These are phyloP conservation scores for Apis mellifera DNA, from an alignment of 1,140 invertebrate species.

Conservation along the genomic window Amel_HAv3.1 CM009941.2:5546001-5546500, in stretches of 20 bases:
- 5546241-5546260: slow-evolving; percentile 6
- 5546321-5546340: slow-evolving; percentile 3
- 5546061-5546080: no score
- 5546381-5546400: slow-evolving; percentile 6
- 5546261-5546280: slow-evolving; percentile 6
- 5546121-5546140: neutral
- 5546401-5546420: neutral
- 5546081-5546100: no score
- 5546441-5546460: neutral
- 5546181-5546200: neutral
- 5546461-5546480: slow-evolving; percentile 4
- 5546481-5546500: slow-evolving; percentile 14
- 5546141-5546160: neutral
- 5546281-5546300: slow-evolving; percentile 21
- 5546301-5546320: neutral
- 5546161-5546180: neutral
- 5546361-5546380: neutral
- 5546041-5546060: no score
- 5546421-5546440: neutral
- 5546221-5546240: slow-evolving; percentile 33
- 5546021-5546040: no score
- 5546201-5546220: neutral
- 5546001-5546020: no score
- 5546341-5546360: neutral
- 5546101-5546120: no score